Base-by-base conservation (phyloP, 2,888 invertebrate species). In the Diarsia dahlii region DNA sequence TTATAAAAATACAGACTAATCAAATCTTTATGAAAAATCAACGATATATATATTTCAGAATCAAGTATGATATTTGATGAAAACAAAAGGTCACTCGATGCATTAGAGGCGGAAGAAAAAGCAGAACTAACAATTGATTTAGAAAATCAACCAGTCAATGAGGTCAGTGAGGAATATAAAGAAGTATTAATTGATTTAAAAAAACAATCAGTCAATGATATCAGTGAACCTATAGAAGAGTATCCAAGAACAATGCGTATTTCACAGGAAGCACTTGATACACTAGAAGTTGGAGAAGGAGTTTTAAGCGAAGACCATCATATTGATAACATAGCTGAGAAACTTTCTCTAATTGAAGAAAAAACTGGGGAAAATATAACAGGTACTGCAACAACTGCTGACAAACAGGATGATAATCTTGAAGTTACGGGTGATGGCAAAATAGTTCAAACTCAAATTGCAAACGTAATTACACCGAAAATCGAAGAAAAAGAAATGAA, bases 21-120 rank as follows among this genome's bases (percentile, higher is more conserved):
- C 23, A 23, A 18, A 45, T n/a, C 12, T 15, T 56, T 13, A 13
- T 18, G 10, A 46, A 54, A 73, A 52, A 48, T n/a, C 8, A 3
- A 28, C 8, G 18, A 34, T 39, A 8, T 8, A 39, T 39, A 39
- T 39, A 39, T 73, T 73, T 60, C 75, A 76, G 75, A 76, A 66
- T 28, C 28, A 58, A 68, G 3, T 58, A 18, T 66, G 4, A 8
- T 15, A 28, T n/a, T 15, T 52, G 63, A 68, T 28, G n/a, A 73
- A 64, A 67, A 34, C 13, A 73, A 64, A 46, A 28, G 0, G 54
- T 18, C 34, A 58, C 13, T 13, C 10, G 23, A 34, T 46, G 28
- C 39, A 23, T 12, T 52, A 18, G 39, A 68, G 4, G n/a, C 48
- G 3, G 1, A 34, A 46, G 39, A 50, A 56, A 50, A 56, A 4